These are phyloP conservation scores for Chaetops frenatus DNA, from an alignment of 2,113 vertebrate genomes.

Conservation along the genomic window DNA sequence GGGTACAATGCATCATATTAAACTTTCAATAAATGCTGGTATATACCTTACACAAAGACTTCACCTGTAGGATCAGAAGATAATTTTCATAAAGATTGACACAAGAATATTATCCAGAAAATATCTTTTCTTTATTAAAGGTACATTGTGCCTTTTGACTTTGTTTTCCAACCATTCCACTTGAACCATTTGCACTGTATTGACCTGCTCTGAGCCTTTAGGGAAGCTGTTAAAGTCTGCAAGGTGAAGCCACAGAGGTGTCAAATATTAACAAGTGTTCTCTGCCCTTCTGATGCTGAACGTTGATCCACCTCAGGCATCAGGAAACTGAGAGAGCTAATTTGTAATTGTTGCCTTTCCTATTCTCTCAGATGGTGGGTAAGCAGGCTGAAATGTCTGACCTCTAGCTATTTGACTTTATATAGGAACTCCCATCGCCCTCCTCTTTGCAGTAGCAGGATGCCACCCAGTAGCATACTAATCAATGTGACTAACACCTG, in stretches of 20 bases:
- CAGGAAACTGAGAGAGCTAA: neutral
- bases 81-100: neutral
- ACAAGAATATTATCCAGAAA: neutral
- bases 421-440: neutral
- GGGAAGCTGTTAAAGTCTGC: neutral
- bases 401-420: neutral
- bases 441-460: neutral
- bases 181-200: neutral
- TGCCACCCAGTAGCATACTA: neutral
- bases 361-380: neutral
- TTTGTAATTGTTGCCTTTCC: neutral
- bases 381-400: neutral
- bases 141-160: neutral
- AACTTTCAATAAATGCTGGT: neutral
- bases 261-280: neutral
- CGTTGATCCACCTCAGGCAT: neutral
- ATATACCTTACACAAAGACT: neutral
- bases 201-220: neutral
- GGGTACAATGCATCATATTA: fast-evolving
- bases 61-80: neutral
- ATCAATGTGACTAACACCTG: neutral
- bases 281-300: neutral
- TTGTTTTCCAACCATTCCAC: neutral
- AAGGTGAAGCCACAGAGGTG: neutral
- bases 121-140: neutral